Base-by-base conservation (phyloP, 35 echinoderm and acorn worm genomes). In the Holothuria glaberrima region DNA sequence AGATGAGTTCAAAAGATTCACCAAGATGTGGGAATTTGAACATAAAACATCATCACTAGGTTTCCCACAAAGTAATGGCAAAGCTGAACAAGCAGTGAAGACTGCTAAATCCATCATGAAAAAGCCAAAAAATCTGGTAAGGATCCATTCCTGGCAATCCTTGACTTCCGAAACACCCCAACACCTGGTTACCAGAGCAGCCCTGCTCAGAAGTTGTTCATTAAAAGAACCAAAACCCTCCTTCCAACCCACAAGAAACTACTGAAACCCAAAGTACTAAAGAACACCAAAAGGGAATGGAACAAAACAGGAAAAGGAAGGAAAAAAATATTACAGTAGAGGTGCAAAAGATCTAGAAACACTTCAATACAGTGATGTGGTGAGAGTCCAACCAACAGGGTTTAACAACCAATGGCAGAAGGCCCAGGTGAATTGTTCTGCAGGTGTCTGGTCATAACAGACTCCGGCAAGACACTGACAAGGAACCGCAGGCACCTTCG, bases 21-120 rank as follows among this genome's bases (percentile, higher is more conserved):
- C 31, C 18, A 83, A 82, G 12, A 21, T 5, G 2, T 83, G 78
- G 75, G 44, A 88, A 19, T 91, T 91, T 81, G 19, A 83, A 9
- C 54, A 70, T 17, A 66, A 20, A 19, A 91, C 61, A 17, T 83
- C 58, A 67, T 90, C 89, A 17, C 75, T 75, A 0, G 74, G 60
- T 4, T 82, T 64, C 45, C 89, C 89, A 30, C 88, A 89, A 52
- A 76, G 69, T 17, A 89, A 89, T 60, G 88, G 88, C 7, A 19
- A 38, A 78, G 48, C 58, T 5, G 88, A 89, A 45, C 13, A 89
- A 24, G 71, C 69, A 20, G 70, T 89, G 5, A 76, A 78, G 57
- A 76, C 65, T 25, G 86, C 33, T 27, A 88, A 71, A 27, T 27
- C 33, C 2, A 48, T 48, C 9, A 24, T 78, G 4, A 78, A 48